Conservation (phyloP, 1,140 invertebrate genomes). For the Drosophila sturtevanti region DNA sequence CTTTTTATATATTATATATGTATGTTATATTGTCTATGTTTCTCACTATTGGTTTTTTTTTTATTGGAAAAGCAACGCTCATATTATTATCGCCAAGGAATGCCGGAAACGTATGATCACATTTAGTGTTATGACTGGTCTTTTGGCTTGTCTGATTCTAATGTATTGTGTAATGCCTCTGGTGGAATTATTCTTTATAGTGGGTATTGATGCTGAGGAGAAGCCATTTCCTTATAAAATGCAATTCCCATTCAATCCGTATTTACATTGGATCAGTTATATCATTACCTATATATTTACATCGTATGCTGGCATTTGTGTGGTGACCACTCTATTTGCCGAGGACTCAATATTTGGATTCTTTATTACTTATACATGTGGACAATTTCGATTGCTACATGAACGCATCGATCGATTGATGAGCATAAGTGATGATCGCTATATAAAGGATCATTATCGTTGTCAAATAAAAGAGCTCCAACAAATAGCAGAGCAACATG, state of each 20-base stretch:
- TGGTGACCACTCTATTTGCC: slow-evolving; percentile 80
- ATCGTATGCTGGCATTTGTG: slow-evolving; percentile 74
- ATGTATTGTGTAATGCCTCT: slow-evolving; percentile 78
- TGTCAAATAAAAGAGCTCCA: slow-evolving; percentile 36
- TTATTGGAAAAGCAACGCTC: slow-evolving; percentile 25
- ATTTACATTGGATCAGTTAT: slow-evolving; percentile 57
- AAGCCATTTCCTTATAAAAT: slow-evolving; percentile 82
- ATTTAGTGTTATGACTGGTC: slow-evolving; percentile 64
- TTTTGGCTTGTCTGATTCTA: slow-evolving; percentile 66
- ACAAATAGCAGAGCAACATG: slow-evolving; percentile 53
- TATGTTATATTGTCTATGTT: not conserved
- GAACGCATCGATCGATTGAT: slow-evolving; percentile 51
- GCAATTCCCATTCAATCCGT: slow-evolving; percentile 70
- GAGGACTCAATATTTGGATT: slow-evolving; percentile 79
- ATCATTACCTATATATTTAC: slow-evolving; percentile 72
- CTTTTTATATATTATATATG: not conserved
- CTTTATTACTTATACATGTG: slow-evolving; percentile 76
- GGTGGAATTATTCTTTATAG: slow-evolving; percentile 54
- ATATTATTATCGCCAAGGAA: slow-evolving; percentile 34
- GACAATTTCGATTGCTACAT: slow-evolving; percentile 71
- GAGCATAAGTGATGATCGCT: not conserved
- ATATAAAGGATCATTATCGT: not conserved
- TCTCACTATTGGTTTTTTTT: not conserved
- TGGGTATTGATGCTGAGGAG: slow-evolving; percentile 21
- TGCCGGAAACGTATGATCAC: slow-evolving; percentile 64